Conservation (phyloP, 2,113 vertebrate species). For the Chrysemys picta region DNA sequence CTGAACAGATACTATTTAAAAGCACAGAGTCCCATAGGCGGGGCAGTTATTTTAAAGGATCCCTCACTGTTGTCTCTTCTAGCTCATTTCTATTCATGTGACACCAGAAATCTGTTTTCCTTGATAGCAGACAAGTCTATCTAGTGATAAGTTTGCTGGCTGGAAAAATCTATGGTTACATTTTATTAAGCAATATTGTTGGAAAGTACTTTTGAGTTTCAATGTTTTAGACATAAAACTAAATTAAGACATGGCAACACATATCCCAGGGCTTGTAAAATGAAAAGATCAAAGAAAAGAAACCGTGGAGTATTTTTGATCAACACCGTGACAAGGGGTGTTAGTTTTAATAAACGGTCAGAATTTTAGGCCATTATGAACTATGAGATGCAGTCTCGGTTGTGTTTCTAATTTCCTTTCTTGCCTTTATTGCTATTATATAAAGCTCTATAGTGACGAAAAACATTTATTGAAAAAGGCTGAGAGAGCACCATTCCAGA, state of each 20-base stretch:
- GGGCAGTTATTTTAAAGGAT: slow-evolving; percentile 20
- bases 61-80: background rate
- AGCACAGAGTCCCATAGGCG: slow-evolving; percentile 26
- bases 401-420: slow-evolving; percentile 83
- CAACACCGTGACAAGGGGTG: slow-evolving; percentile 76
- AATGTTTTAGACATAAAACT: slow-evolving; percentile 58
- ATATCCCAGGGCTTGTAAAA: slow-evolving; percentile 65
- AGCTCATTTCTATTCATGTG: background rate
- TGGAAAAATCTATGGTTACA: slow-evolving; percentile 36
- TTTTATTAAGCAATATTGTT: background rate
- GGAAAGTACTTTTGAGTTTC: slow-evolving; percentile 42
- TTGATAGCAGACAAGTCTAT: background rate
- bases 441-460: slow-evolving; percentile 76
- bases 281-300: slow-evolving; percentile 72
- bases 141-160: background rate
- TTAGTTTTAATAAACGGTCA: slow-evolving; percentile 83
- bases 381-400: slow-evolving; percentile 75
- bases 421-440: slow-evolving; percentile 81
- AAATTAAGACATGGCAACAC: slow-evolving; percentile 64
- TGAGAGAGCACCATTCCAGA: slow-evolving; percentile 66
- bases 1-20: background rate
- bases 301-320: slow-evolving; percentile 74
- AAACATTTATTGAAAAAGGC: slow-evolving; percentile 81
- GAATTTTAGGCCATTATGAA: slow-evolving; percentile 80
- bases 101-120: slow-evolving; percentile 22